These are phyloP conservation scores for Arvicanthis niloticus DNA, from an alignment of 2,113 vertebrate species.

Conservation along the genomic window DNA sequence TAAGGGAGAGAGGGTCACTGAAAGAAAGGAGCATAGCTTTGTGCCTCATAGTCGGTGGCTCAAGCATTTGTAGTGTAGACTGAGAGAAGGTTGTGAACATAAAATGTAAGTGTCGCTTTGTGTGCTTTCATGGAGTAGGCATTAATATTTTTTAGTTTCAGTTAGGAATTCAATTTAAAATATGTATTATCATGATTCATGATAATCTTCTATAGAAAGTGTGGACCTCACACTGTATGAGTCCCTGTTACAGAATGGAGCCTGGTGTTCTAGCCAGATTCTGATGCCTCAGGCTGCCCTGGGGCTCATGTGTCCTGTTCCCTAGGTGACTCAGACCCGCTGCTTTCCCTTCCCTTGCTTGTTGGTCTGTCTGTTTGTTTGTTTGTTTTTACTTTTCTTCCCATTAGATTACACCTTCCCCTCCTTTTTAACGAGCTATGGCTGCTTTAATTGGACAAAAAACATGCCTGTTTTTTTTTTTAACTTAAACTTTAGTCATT, in stretches of 20 bases:
- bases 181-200: constrained; percentile 3
- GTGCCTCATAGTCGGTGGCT: background rate
- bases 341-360: background rate
- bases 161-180: constrained; percentile 24
- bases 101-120: background rate
- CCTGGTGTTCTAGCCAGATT: background rate
- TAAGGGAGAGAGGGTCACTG: background rate
- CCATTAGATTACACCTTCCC: background rate
- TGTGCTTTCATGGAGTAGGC: background rate
- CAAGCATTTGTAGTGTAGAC: background rate
- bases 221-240: background rate
- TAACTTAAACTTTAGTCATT: constrained; percentile 59
- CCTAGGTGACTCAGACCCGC: background rate
- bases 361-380: background rate
- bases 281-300: constrained; percentile 43
- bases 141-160: constrained; percentile 29
- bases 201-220: background rate
- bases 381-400: constrained; percentile 38
- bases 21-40: background rate
- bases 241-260: constrained; percentile 5
- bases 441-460: constrained; percentile 42
- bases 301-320: background rate
- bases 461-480: constrained; percentile 21
- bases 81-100: background rate
- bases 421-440: background rate